Conservation (phyloP, 2,888 invertebrate species). For the Caenorhabditis angaria region DNA sequence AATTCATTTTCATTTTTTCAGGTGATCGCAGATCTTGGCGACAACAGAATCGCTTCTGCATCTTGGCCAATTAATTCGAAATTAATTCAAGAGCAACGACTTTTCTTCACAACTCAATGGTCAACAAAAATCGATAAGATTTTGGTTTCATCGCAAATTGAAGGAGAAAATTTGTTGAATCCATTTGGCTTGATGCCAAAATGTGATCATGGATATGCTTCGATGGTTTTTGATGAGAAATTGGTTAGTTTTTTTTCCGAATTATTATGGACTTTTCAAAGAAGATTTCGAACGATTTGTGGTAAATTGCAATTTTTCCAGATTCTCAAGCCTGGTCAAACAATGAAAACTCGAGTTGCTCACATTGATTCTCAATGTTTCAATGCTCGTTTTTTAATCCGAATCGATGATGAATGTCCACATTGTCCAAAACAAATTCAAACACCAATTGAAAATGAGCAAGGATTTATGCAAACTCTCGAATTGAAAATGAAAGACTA, state of each 20-base stretch:
- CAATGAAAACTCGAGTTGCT: slow-evolving; percentile 7
- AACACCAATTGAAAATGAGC: neutral
- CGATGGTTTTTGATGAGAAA: neutral
- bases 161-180: slow-evolving; percentile 28
- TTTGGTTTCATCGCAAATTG: slow-evolving; percentile 20
- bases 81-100: slow-evolving; percentile 6
- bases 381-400: slow-evolving; percentile 23
- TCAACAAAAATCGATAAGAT: slow-evolving; percentile 12
- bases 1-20: slow-evolving; percentile 3
- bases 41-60: slow-evolving; percentile 14
- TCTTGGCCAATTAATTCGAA: slow-evolving; percentile 17
- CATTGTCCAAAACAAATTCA: slow-evolving; percentile 20
- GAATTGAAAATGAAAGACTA: neutral
- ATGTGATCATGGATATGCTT: slow-evolving; percentile 26
- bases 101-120: slow-evolving; percentile 34
- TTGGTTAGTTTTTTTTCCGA: neutral
- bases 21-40: slow-evolving; percentile 1
- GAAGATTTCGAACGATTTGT: neutral
- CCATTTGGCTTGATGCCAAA: slow-evolving; percentile 31
- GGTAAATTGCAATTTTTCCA: neutral
- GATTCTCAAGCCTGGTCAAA: neutral
- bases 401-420: slow-evolving; percentile 29
- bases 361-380: slow-evolving; percentile 32
- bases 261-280: neutral
- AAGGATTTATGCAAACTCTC: neutral